Evolutionary conservation across 2,888 invertebrate species (phyloP), one percentile per base, ranked within the genome.

Genomic region (Pedicia rivosa): DNA sequence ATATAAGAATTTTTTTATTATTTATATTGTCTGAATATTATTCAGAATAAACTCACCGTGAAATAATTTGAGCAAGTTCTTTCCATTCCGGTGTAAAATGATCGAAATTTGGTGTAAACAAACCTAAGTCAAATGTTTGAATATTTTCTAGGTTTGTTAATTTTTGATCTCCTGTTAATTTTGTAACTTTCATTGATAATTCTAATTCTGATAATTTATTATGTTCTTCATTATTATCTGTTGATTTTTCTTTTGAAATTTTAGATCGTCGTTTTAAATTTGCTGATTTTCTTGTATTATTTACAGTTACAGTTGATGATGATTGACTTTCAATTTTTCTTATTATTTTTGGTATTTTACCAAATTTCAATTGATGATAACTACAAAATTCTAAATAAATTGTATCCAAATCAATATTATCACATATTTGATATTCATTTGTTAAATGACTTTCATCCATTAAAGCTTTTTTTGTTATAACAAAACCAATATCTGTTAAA

Each of bases 331-430:
- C 22, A 10, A 43, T 34, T 41, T 53, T 54, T 48, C 77, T 78
- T 35, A 80, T 72, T 46, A 92, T 74, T 59, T 76, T 79, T 0
- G 92, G 91, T 55, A 79, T 74, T 56, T 81, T 86, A 55, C 83
- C 81, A 63, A 87, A 92, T 50, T 84, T 77, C 29, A 83, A 65
- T 49, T 77, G 72, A 57, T 83, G 87, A 59, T 83, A 92, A 44
- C 81, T 80, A 52, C 79, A 80, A 58, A 83, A 94, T 50, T 92
- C 91, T 66, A 86, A 75, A 40, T 92, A 62, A 45, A 94, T 80
- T 28, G 81, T 79, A 44, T 84, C 82, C 52, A 94, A 63, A 56
- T 91, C 90, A 39, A 94, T 74, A 51, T 94, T 94, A 52, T 94
- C 94, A 57, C 92, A 94, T 25, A 91, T 67, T 50, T 72, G 67